Evolutionary conservation across 2,113 vertebrate genomes (phyloP).

Genomic region (Cebidichthys violaceus): DNA sequence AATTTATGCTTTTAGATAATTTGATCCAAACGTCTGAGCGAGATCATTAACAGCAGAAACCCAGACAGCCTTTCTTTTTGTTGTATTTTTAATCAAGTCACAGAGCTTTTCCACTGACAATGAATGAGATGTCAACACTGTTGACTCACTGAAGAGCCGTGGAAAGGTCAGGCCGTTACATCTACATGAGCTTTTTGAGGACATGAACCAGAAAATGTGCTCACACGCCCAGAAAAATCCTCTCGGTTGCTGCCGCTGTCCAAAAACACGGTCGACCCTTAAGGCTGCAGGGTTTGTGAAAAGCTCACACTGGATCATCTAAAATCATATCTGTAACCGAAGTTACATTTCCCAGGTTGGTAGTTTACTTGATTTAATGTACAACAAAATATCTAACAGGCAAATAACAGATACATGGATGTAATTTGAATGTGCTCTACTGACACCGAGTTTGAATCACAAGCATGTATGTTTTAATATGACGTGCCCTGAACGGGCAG

Average conservation of each 20-base stretch:
- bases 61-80: not conserved
- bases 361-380: slow-evolving; percentile 37
- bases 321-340: not conserved
- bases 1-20: slow-evolving; percentile 34
- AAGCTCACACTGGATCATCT: not conserved
- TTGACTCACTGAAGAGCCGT: slow-evolving; percentile 22
- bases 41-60: slow-evolving; percentile 18
- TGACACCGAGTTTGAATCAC: slow-evolving; percentile 30
- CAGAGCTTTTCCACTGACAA: slow-evolving; percentile 26
- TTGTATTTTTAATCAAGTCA: not conserved
- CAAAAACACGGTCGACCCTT: slow-evolving; percentile 4
- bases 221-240: not conserved
- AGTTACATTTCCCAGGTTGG: slow-evolving; percentile 32
- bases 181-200: slow-evolving; percentile 19
- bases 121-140: not conserved
- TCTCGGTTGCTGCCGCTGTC: not conserved
- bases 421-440: slow-evolving; percentile 14
- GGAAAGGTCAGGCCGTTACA: not conserved
- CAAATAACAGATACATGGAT: slow-evolving; percentile 32
- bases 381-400: slow-evolving; percentile 35
- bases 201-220: slow-evolving; percentile 33
- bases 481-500: slow-evolving; percentile 22
- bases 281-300: not conserved
- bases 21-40: slow-evolving; percentile 7
- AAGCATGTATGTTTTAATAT: slow-evolving; percentile 37